These are phyloP conservation scores for Pionites leucogaster DNA, from an alignment of 2,113 vertebrate species.

Conservation along the genomic window DNA sequence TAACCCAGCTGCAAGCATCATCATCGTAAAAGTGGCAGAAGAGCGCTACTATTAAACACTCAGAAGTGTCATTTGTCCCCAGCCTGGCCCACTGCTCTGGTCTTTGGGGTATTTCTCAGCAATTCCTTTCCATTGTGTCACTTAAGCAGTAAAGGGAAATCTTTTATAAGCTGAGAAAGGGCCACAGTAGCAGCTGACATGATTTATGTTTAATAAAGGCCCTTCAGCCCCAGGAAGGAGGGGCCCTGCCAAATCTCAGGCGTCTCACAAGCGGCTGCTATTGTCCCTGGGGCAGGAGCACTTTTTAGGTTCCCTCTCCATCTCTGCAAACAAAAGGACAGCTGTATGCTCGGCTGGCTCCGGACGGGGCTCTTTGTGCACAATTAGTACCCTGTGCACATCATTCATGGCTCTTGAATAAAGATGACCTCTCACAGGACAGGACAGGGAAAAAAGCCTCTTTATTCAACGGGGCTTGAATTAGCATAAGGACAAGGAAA, in stretches of 20 bases:
- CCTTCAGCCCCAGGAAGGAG: conserved; percentile 42
- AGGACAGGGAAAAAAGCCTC: conserved; percentile 24
- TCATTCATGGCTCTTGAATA: conserved; percentile 69
- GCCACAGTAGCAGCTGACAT: conserved; percentile 16
- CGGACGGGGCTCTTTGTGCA: conserved; percentile 56
- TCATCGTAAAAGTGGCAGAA: not conserved
- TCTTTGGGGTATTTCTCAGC: conserved; percentile 8
- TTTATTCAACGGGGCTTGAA: conserved; percentile 48
- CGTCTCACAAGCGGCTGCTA: conserved; percentile 3
- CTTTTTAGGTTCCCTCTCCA: conserved; percentile 58
- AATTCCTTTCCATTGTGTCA: conserved; percentile 32
- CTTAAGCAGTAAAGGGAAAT: conserved; percentile 22
- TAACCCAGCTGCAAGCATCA: not conserved
- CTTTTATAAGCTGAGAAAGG: conserved; percentile 60
- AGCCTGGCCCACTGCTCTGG: not conserved
- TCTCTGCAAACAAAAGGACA: conserved; percentile 64
- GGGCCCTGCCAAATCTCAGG: conserved; percentile 63
- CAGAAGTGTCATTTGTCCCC: conserved; percentile 7
- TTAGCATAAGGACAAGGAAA: conserved; percentile 44
- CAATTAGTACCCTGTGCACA: conserved; percentile 46
- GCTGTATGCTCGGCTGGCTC: conserved; percentile 69
- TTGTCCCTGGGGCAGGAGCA: conserved; percentile 51
- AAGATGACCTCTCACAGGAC: conserved; percentile 61
- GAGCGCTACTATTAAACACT: not conserved
- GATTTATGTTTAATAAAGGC: conserved; percentile 67